Conservation (phyloP, 2,888 invertebrate species). For the Tupiocoris notatus region DNA sequence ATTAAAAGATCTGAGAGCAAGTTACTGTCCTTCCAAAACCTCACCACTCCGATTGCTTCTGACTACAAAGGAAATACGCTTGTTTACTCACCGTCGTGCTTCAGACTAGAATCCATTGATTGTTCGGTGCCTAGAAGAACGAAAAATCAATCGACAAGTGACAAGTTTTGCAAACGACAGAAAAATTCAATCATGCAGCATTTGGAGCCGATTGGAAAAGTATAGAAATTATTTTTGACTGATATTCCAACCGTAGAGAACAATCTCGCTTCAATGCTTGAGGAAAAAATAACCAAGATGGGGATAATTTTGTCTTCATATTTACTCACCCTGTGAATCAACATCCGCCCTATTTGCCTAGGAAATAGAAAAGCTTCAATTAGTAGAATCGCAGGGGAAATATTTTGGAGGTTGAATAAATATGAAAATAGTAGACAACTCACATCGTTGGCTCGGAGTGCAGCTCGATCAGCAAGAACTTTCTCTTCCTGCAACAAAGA, state of each 20-base stretch:
- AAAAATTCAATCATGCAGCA: too few relatives aligned
- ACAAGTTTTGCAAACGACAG: too few relatives aligned
- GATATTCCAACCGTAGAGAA: neutral
- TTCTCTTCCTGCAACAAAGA: constrained; percentile 25
- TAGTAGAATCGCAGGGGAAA: neutral
- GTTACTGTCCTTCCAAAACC: too few relatives aligned
- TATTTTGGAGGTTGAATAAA: too few relatives aligned
- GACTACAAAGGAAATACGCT: too few relatives aligned
- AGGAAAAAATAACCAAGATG: neutral
- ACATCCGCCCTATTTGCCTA: neutral
- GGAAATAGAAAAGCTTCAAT: neutral
- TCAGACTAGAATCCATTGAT: constrained; percentile 27
- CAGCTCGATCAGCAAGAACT: constrained; percentile 20
- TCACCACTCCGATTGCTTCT: too few relatives aligned
- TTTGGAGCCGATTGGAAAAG: neutral
- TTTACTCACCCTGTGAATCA: neutral
- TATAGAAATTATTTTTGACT: too few relatives aligned
- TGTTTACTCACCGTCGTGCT: constrained; percentile 17
- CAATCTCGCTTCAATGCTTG: neutral
- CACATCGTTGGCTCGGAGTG: constrained; percentile 13
- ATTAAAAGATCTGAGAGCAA: too few relatives aligned
- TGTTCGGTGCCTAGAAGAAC: neutral
- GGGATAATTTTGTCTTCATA: neutral
- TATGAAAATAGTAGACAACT: too few relatives aligned
- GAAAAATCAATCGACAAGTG: too few relatives aligned